Evolutionary conservation across 2,113 vertebrate species (phyloP).

Genomic region (Dermatemys mawii): DNA sequence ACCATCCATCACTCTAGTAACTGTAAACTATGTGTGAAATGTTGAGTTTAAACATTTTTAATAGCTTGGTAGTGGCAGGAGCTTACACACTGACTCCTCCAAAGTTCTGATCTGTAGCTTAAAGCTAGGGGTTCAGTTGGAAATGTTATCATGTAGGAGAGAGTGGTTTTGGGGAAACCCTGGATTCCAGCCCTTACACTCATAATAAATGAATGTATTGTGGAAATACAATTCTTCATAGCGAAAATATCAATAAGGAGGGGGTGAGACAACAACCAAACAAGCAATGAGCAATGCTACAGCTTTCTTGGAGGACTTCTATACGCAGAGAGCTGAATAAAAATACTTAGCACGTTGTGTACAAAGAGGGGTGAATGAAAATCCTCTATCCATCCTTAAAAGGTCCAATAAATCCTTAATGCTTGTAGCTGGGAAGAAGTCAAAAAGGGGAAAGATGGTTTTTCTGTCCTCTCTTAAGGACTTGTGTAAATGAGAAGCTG

Average conservation of each 20-base stretch:
- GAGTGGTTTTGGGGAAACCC: background rate
- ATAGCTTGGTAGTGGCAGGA: background rate
- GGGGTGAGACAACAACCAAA: background rate
- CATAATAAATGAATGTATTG: background rate
- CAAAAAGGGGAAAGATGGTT: background rate
- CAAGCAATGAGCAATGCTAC: background rate
- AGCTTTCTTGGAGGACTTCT: background rate
- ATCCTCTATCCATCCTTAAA: background rate
- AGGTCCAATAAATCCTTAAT: background rate
- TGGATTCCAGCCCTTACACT: background rate
- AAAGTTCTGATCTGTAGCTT: background rate
- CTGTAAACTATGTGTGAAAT: background rate
- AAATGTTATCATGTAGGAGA: background rate
- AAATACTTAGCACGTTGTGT: background rate
- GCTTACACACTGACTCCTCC: background rate
- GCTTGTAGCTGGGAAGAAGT: background rate
- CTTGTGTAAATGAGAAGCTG: background rate
- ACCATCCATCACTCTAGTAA: background rate
- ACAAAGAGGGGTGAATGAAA: background rate
- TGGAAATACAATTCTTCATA: background rate
- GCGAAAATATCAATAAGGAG: background rate
- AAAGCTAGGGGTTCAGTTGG: background rate
- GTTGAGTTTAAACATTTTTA: background rate
- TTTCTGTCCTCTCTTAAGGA: background rate
- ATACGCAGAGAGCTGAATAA: background rate